A percentile compares a stretch with the other conserved stretches of the same genome.
Conservation (phyloP, 2,113 vertebrate species). For the Odontesthes bonariensis region DNA sequence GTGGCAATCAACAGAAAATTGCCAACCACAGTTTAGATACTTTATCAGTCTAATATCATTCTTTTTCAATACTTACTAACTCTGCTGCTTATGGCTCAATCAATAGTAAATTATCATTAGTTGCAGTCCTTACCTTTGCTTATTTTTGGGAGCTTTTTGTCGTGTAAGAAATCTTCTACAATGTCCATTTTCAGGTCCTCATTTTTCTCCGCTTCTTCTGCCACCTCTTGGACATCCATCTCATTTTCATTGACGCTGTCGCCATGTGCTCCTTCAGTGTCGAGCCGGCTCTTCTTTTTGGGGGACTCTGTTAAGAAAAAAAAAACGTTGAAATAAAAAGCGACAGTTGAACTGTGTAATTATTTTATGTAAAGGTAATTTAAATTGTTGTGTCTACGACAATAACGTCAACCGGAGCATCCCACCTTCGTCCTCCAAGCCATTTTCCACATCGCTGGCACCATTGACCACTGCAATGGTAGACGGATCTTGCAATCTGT, state of each 20-base stretch:
- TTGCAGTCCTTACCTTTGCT: slow-evolving; percentile 5
- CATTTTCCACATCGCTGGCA: slow-evolving; percentile 29
- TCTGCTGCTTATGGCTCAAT: neutral
- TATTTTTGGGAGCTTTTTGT: neutral
- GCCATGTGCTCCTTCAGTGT: neutral
- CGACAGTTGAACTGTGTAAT: neutral
- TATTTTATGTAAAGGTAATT: neutral
- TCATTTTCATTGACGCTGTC: slow-evolving; percentile 23
- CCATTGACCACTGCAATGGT: slow-evolving; percentile 41
- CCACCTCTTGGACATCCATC: slow-evolving; percentile 61
- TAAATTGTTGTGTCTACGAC: neutral
- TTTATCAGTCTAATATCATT: neutral
- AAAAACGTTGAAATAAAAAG: neutral
- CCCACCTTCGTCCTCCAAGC: slow-evolving; percentile 54
- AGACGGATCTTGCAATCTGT: neutral
- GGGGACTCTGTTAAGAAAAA: slow-evolving; percentile 44
- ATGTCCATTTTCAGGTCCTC: slow-evolving; percentile 44
- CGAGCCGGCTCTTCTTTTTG: slow-evolving; percentile 47
- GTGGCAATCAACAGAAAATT: neutral
- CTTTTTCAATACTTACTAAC: too few species aligned
- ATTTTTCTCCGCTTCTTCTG: slow-evolving; percentile 10
- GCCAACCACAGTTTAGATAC: too few species aligned
- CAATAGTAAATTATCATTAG: neutral
- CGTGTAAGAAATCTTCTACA: neutral
- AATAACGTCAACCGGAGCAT: neutral